Base-by-base conservation (phyloP, 2,888 invertebrate species). In the Galeruca laticollis region DNA sequence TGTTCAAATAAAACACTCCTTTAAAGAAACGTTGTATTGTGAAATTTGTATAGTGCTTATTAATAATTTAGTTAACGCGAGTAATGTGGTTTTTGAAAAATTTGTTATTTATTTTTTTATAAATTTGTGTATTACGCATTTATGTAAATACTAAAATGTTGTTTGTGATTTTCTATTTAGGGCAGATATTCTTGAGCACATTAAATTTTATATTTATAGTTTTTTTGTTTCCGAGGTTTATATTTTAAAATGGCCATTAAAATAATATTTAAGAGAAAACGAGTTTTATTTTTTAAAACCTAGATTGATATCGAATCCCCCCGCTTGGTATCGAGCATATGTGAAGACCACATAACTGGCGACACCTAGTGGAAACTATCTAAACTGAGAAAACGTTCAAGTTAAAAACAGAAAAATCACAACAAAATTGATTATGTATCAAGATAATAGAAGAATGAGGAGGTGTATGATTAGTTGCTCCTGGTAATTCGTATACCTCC, bases 211-310 rank as follows among this genome's bases (percentile, higher is more conserved):
- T 47, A 47, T 47, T 18, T 9, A 15, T 47, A 47, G 15, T 18
- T 47, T 37, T 47, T 47, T 47, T 47, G 47, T 47, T 47, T 1
- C 15, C 9, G 18, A 47, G 18, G 47, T 47, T 47, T 47, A 47
- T 9, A 18, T 18, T 47, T n/a, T 47, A 15, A 15, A 47, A 47
- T 47, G 15, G 47, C 47, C 47, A 47, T 47, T 47, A 47, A 47
- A 47, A 18, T 2, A 47, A 47, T 15, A 6, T n/a, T 37, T 9
- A 47, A 47, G 47, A 47, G 18, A 5, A 18, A 18, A 47, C 15
- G 47, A 47, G 18, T 47, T 47, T 18, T 18, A 18, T 18, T 47
- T 47, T 26, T 26, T 26, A n/a, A n/a, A n/a, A n/a, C n/a, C n/a
- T n/a, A n/a, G n/a, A n/a, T n/a, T n/a, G n/a, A n/a, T n/a, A n/a